Base-by-base conservation (phyloP, 2,888 invertebrate genomes). In the Limnephilus lunatus region DNA sequence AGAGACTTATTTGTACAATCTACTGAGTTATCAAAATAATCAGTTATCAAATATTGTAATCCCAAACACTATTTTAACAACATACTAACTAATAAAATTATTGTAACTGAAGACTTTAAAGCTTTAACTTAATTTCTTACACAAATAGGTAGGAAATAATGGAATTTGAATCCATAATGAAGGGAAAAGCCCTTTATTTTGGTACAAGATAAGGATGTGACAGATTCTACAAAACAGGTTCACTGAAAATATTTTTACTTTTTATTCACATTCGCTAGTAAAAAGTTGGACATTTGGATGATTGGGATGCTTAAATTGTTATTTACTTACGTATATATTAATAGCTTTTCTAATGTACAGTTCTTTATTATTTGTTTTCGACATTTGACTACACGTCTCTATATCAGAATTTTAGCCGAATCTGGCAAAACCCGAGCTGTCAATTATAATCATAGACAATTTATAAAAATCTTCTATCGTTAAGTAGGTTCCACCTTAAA, bases 281-380 rank as follows among this genome's bases (percentile, higher is more conserved):
- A 68, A 68, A 68, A 68, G 68, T 68, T 25, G n/a, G 25, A n/a
- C 25, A 25, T 3, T 68, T 68, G 68, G n/a, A 68, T 68, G 68
- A 7, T 68, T 68, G 68, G 68, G 25, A 9, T 25, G 68, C 25
- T 68, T 68, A 68, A 53, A 35, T 25, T 32, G 15, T 35, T 35
- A 35, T 83, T 83, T 4, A 86, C 86, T 86, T 86, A 86, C 86
- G 86, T 44, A 86, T n/a, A 48, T 86, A 86, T 86, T 86, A n/a
- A 39, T 86, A 86, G 15, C 86, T 86, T 86, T 86, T 86, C 86
- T 86, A 86, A 86, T n/a, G 44, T 86, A 44, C 44, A 86, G 30
- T 48, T 86, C 86, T 44, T 86, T 86, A 68, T 68, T 68, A 44
- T 44, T 86, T 86, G 39, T 86, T 44, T 86, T 44, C 86, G 86